Conservation (phyloP, 2,797 vertebrate species). For the Catostomus latipinnis region DNA sequence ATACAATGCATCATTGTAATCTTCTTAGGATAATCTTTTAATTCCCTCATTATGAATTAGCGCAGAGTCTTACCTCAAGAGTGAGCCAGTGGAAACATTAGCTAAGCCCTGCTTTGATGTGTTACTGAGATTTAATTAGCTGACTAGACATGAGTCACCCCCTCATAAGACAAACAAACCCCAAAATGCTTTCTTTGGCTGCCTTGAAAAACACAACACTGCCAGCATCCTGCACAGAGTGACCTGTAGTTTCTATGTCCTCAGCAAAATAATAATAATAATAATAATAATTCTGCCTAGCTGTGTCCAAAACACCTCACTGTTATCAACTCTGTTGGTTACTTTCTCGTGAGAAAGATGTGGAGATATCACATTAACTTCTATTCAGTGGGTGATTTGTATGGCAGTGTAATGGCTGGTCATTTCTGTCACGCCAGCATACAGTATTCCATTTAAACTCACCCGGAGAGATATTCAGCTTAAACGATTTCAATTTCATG, state of each 20-base stretch:
- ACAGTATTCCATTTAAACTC: slow-evolving; percentile 66
- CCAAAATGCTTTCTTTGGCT: slow-evolving; percentile 20
- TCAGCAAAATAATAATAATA: too few relatives aligned
- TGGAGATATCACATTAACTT: too few relatives aligned
- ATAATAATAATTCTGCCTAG: neutral
- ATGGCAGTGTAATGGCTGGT: neutral
- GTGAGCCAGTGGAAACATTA: slow-evolving; percentile 49
- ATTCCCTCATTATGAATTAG: slow-evolving; percentile 57
- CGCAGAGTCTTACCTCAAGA: slow-evolving; percentile 38
- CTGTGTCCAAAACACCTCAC: slow-evolving; percentile 20
- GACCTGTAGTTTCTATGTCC: slow-evolving; percentile 28
- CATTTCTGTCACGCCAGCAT: slow-evolving; percentile 74
- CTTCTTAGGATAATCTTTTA: slow-evolving; percentile 59
- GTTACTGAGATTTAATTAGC: slow-evolving; percentile 55
- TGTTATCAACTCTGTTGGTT: too few relatives aligned
- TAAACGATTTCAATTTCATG: slow-evolving; percentile 83
- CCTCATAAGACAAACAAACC: slow-evolving; percentile 47
- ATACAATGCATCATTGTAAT: slow-evolving; percentile 53
- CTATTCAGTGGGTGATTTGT: too few relatives aligned
- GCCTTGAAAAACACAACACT: neutral
- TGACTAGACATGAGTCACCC: slow-evolving; percentile 19
- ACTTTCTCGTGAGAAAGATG: too few relatives aligned
- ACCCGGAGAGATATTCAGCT: slow-evolving; percentile 79
- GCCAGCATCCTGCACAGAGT: neutral
- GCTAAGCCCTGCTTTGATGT: slow-evolving; percentile 42